Base-by-base conservation (phyloP, 2,888 invertebrate species). In the Lottia gigantea region DNA sequence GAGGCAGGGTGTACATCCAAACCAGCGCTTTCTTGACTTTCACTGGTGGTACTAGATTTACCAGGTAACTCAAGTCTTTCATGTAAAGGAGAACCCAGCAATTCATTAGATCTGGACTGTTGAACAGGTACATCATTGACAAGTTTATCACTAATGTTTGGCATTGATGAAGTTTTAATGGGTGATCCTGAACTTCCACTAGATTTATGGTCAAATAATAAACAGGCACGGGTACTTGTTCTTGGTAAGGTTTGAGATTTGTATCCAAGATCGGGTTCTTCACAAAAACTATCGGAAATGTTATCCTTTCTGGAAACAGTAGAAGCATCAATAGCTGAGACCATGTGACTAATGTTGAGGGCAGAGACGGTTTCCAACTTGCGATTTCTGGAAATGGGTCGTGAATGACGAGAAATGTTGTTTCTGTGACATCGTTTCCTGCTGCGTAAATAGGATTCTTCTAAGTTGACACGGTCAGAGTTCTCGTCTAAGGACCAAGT, bases 401-500 rank as follows among this genome's bases (percentile, higher is more conserved):
- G 23, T 47, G 69, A 62, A 14, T 40, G 46, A 14, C 47, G 45
- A 19, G 63, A 62, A 64, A 25, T 62, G 1, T 55, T 19, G 15
- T 55, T 55, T 55, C 23, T 70, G 45, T 68, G 49, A n/a, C 66
- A 67, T 49, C 31, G 8, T 19, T 31, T 66, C 25, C 23, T 66
- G 64, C 80, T 82, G 62, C 76, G 77, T 64, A 80, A 68, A 71
- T 80, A 82, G 12, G 82, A 82, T 62, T 80, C 79, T 68, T 82
- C 81, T 15, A 81, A 71, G 64, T 76, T 78, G 12, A 78, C 76
- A 26, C 77, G 75, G 62, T 76, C 79, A 19, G 78, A 77, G 15
- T 77, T 76, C 49, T 80, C 78, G 67, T 82, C 79, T 62, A 83
- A 77, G 11, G 83, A 82, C 83, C 83, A 83, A 1, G 82, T 82